Evolutionary conservation across 2,888 invertebrate species (phyloP), one percentile per base, ranked within the genome.

Genomic region (Dermolepida albohirtum): DNA sequence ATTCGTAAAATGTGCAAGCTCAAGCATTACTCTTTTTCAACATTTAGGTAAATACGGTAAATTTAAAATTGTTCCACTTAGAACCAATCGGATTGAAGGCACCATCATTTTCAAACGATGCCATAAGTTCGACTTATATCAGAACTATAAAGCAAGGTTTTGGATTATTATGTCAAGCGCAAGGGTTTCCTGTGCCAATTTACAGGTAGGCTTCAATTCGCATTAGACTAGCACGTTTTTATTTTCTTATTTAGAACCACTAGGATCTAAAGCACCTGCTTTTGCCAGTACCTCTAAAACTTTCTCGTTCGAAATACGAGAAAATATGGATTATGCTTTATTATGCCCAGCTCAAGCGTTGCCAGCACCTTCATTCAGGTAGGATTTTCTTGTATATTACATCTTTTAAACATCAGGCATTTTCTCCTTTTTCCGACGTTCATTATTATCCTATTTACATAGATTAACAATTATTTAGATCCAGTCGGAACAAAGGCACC

Each of bases 331-430:
- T 78, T 87, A 92, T 80, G 89, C 89, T 57, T 82, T 92, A 74
- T 86, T 91, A 79, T 92, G 92, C 82, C 91, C 90, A 81, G 91
- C 92, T 72, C 92, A 93, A 86, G 92, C 90, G 76, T 91, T 88
- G 83, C 92, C 93, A 34, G 75, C 77, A 65, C 82, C 81, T 8
- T 71, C 73, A 71, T 76, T 75, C 70, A 76, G 76, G 78, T 77
- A 74, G 86, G 87, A 85, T 72, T 11, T 63, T 47, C 12, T 47
- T 8, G 14, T 14, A 47, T 14, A 47, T 16, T 47, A 6, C 2
- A 44, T 44, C 14, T 44, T 22, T 4, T 44, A 7, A 40, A 54
- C 34, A n/a, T 62, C 59, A 62, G 49, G 59, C 49, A 62, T 62
- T 62, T 62, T 34, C 1, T 11, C 7, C 7, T 14, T 34, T 59